Conservation (phyloP, 2,113 vertebrate genomes). For the Passerina amoena region DNA sequence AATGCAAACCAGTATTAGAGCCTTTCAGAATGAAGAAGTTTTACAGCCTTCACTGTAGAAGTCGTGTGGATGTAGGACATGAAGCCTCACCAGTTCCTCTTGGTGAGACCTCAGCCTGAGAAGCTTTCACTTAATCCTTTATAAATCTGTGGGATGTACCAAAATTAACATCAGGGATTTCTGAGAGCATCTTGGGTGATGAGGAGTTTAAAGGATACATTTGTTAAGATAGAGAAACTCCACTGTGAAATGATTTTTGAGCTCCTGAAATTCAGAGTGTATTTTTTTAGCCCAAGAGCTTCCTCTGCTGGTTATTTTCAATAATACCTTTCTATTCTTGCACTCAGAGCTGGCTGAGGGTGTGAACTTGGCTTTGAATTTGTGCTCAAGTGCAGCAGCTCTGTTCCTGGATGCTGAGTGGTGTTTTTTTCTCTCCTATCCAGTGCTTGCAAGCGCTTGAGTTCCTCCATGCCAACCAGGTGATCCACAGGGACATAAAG, state of each 20-base stretch:
- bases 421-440: not conserved
- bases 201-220: not conserved
- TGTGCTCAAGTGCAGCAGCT: not conserved
- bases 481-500: slow-evolving; percentile 99
- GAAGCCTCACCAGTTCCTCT: not conserved
- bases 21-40: not conserved
- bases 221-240: not conserved
- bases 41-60: not conserved
- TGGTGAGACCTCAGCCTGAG: not conserved
- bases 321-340: not conserved
- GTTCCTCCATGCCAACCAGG: slow-evolving; percentile 97
- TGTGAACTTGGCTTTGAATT: not conserved
- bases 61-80: not conserved
- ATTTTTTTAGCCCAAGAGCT: slow-evolving; percentile 4
- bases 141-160: not conserved
- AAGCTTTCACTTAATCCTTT: not conserved
- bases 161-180: not conserved
- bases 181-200: not conserved
- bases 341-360: not conserved
- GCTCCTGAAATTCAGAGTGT: not conserved
- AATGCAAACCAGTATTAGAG: not conserved
- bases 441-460: slow-evolving; percentile 98
- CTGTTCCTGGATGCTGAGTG: not conserved
- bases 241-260: not conserved
- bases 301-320: slow-evolving; percentile 41